Evolutionary conservation across 2,113 vertebrate genomes (phyloP).

Genomic region (Sinocyclocheilus rhinocerous): DNA sequence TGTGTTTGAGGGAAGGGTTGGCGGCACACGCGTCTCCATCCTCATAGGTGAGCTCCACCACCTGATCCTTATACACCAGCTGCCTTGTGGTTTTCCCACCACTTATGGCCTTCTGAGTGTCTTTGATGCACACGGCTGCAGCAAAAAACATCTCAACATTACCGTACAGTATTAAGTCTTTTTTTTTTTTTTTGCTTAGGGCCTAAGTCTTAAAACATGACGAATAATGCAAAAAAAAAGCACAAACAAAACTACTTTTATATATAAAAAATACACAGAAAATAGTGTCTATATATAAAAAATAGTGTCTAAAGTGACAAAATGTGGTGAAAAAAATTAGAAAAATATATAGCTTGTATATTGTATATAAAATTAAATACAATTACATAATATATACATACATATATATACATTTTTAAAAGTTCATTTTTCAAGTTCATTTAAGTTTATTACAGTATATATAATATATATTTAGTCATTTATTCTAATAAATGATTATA

Average conservation of each 20-base stretch:
- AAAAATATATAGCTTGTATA: too few relatives aligned
- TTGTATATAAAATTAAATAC: too few relatives aligned
- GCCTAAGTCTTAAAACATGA: background rate
- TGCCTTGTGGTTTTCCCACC: constrained; percentile 80
- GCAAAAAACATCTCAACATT: background rate
- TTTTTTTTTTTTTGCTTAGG: background rate
- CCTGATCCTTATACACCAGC: constrained; percentile 85
- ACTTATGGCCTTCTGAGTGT: constrained; percentile 67
- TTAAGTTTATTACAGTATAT: too few relatives aligned
- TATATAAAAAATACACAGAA: too few relatives aligned
- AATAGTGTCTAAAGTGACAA: too few relatives aligned
- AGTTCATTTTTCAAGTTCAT: too few relatives aligned
- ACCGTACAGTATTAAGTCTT: background rate
- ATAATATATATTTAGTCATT: too few relatives aligned
- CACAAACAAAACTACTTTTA: background rate
- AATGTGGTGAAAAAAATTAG: too few relatives aligned
- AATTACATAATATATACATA: too few relatives aligned
- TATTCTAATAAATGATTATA: too few relatives aligned
- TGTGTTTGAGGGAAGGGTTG: constrained; percentile 76
- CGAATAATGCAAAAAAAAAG: background rate
- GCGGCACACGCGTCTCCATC: constrained; percentile 81
- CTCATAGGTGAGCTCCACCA: constrained; percentile 86
- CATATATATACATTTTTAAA: too few relatives aligned
- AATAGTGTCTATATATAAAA: too few relatives aligned
- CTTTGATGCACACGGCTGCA: constrained; percentile 85